Base-by-base conservation (phyloP, 2,113 vertebrate genomes). In the Indicator indicator region DNA sequence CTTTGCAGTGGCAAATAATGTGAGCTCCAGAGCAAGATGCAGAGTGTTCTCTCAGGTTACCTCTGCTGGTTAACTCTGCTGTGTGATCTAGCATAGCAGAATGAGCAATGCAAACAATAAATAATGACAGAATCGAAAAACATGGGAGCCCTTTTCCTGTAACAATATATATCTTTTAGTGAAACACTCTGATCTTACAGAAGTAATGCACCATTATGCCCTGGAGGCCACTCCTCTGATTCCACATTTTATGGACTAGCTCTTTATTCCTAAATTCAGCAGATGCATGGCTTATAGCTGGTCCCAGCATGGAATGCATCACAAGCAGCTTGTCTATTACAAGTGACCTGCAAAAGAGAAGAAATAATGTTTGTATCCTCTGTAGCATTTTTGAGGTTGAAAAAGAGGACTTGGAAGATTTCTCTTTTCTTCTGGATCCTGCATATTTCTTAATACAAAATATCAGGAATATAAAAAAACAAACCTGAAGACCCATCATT, bases 221-320 rank as follows among this genome's bases (percentile, higher is more conserved):
- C 93, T 80, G 88, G 96, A 96, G 96, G 79, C 91, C 88, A 93
- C 69, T 88, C 88, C 73, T 93, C 89, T 76, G 94, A 95, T 93
- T 96, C 96, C 88, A 93, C 80, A 14, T 94, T 96, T 97, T 96
- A 95, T 95, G 88, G 95, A 88, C 94, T 73, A 93, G 86, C 86
- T 95, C 83, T 95, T 93, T 95, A 95, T 94, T 96, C 91, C 93
- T 50, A 44, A 93, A 94, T 89, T 88, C 79, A 88, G 91, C 94
- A 96, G 91, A 95, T 91, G 94, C 91, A 86, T 75, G 94, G 88
- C 93, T 95, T 90, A 88, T 85, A 91, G 88, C 80, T 91, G 85
- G 86, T 94, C 94, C 76, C 90, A 95, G 95, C 80, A 97, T 95
- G 96, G 96, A 91, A 94, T 91, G 89, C 90, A 93, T 97, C 96